Percentiles rank a stretch among this genome's conserved stretches.
These are phyloP conservation scores for Ceuthmochares aereus DNA, from an alignment of 2,113 vertebrate species.

Conservation along the genomic window DNA sequence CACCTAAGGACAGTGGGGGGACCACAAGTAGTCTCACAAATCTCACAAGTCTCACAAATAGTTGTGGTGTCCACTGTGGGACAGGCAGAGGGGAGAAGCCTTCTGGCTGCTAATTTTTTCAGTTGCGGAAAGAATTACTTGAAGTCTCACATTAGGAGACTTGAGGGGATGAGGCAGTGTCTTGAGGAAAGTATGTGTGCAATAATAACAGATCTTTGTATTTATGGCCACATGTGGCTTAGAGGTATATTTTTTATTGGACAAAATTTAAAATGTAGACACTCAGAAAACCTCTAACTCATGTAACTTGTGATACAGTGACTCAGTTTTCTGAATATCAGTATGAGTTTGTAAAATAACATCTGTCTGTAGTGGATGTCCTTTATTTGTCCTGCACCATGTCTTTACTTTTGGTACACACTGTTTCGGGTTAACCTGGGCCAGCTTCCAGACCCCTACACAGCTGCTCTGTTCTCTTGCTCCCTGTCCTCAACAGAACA, in stretches of 20 bases:
- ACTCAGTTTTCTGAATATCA: background rate
- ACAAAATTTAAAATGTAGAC: background rate
- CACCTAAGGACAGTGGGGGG: background rate
- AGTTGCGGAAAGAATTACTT: background rate
- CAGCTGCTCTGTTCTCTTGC: background rate
- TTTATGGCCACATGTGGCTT: background rate
- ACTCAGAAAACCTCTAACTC: background rate
- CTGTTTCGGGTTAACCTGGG: background rate
- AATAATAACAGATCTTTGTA: background rate
- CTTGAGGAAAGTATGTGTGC: background rate
- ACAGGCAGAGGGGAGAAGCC: background rate
- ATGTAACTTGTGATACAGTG: background rate
- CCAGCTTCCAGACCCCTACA: background rate
- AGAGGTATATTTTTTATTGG: background rate
- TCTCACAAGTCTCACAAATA: background rate
- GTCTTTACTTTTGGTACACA: background rate
- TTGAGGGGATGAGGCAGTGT: background rate
- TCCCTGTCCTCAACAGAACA: background rate
- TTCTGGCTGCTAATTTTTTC: background rate
- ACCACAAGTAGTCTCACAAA: background rate
- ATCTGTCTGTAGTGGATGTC: background rate
- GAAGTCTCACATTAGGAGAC: background rate
- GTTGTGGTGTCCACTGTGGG: background rate
- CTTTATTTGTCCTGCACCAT: background rate
- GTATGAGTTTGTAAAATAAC: background rate